Evolutionary conservation across 2,888 invertebrate genomes (phyloP), one percentile per base, ranked within the genome.

Genomic region (Thereva unica): DNA sequence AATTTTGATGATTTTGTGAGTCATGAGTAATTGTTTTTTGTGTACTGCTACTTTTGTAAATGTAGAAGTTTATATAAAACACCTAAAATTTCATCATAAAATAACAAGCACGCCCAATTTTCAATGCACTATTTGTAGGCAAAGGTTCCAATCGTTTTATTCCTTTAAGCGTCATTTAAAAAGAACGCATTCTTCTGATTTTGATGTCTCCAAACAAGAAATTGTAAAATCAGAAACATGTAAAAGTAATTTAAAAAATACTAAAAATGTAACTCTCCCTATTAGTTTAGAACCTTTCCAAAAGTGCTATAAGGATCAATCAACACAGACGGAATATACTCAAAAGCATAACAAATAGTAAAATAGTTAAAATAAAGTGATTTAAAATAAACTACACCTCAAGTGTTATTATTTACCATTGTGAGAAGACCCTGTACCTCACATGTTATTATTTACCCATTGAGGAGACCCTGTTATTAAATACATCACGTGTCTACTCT

Each of bases 401-500:
- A n/a, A n/a, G n/a, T n/a, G n/a, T n/a, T n/a, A n/a, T n/a, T n/a
- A n/a, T n/a, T n/a, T n/a, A n/a, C n/a, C n/a, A n/a, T n/a, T n/a
- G n/a, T n/a, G n/a, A n/a, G n/a, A n/a, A n/a, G n/a, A n/a, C n/a
- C n/a, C n/a, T n/a, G n/a, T n/a, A n/a, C n/a, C n/a, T n/a, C n/a
- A n/a, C n/a, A n/a, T n/a, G n/a, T n/a, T n/a, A n/a, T n/a, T n/a
- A n/a, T n/a, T n/a, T n/a, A n/a, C n/a, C n/a, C n/a, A n/a, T n/a
- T n/a, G n/a, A n/a, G n/a, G n/a, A n/a, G n/a, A n/a, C n/a, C n/a
- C n/a, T n/a, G n/a, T n/a, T n/a, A n/a, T n/a, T n/a, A 73, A 68
- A 49, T 52, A 12, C 45, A 69, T 40, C 65, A 68, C 4, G 65
- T 59, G 66, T 53, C 37, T 67, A 67, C 63, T 5, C 44, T 59